Percentiles rank a stretch among this genome's conserved stretches.
Evolutionary conservation across 2,888 invertebrate species (phyloP).

Genomic region (Scaeva pyrastri): DNA sequence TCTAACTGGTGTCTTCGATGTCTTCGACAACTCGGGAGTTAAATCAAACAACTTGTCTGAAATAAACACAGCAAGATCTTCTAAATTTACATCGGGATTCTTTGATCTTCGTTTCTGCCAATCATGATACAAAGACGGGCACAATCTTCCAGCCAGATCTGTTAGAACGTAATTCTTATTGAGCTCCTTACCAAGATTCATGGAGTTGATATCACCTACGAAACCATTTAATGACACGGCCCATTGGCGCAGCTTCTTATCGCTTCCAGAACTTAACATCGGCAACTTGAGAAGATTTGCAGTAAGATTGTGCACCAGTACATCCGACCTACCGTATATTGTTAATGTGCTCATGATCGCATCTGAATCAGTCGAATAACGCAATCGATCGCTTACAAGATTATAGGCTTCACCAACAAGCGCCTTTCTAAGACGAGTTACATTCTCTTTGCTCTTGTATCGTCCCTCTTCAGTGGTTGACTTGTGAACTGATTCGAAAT

Average conservation of each 20-base stretch:
- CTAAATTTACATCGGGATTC: slow-evolving; percentile 15
- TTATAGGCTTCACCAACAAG: not conserved
- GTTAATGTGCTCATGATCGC: not conserved
- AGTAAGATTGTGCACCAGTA: not conserved
- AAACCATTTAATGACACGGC: slow-evolving; percentile 11
- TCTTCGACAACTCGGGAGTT: slow-evolving; percentile 1
- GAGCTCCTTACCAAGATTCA: slow-evolving; percentile 10
- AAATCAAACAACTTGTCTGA: not conserved
- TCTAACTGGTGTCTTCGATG: slow-evolving; percentile 2
- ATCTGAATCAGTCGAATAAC: not conserved
- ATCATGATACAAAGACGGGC: not conserved
- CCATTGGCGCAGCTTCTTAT: slow-evolving; percentile 12
- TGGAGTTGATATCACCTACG: slow-evolving; percentile 5
- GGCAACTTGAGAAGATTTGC: slow-evolving; percentile 3
- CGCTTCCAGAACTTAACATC: slow-evolving; percentile 5
- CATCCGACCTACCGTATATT: not conserved
- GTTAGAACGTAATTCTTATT: slow-evolving; percentile 2
- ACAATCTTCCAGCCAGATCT: not conserved
- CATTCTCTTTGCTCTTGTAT: slow-evolving; percentile 8
- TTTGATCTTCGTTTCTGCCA: slow-evolving; percentile 10
- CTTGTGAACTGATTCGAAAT: not conserved
- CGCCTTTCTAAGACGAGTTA: not conserved
- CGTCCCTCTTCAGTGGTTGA: slow-evolving; percentile 1
- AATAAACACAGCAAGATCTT: not conserved
- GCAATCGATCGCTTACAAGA: slow-evolving; percentile 21